Evolutionary conservation across 2,888 invertebrate genomes (phyloP).

Genomic region (Lacanobia wlatinum): DNA sequence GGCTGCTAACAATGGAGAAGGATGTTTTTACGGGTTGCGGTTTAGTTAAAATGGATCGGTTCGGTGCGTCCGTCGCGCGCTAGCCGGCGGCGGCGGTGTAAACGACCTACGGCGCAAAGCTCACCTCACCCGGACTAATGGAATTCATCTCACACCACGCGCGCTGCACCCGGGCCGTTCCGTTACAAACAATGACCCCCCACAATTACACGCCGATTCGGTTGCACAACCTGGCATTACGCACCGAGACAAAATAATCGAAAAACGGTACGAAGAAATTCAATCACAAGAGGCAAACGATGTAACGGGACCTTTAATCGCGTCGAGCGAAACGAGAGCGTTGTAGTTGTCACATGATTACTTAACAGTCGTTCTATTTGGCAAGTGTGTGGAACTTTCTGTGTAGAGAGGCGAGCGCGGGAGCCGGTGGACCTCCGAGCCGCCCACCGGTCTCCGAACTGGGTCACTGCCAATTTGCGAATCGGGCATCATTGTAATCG

Average conservation of each 20-base stretch:
- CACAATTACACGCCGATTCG: constrained; percentile 78
- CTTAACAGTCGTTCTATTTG: constrained; percentile 62
- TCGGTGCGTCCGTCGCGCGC: constrained; percentile 63
- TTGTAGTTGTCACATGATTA: constrained; percentile 69
- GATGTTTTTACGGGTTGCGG: constrained; percentile 48
- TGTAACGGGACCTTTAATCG: constrained; percentile 72
- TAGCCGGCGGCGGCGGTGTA: constrained; percentile 67
- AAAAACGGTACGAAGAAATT: constrained; percentile 70
- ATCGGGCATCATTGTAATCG: constrained; percentile 79
- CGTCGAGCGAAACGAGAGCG: constrained; percentile 66
- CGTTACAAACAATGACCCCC: constrained; percentile 86
- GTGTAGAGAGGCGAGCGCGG: constrained; percentile 73
- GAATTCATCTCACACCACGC: constrained; percentile 85
- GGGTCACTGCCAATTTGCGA: constrained; percentile 84
- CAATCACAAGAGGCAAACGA: constrained; percentile 61
- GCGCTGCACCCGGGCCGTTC: constrained; percentile 74
- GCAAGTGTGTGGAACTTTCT: constrained; percentile 61
- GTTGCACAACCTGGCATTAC: constrained; percentile 78
- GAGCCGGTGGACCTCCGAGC: constrained; percentile 68
- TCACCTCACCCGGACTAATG: constrained; percentile 78
- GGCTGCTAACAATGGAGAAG: constrained; percentile 35
- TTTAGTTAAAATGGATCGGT: constrained; percentile 53
- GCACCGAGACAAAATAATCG: constrained; percentile 75
- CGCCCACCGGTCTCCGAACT: constrained; percentile 75
- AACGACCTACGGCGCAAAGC: constrained; percentile 74